Conservation (phyloP, 2,113 vertebrate species). For the Hyperopisus bebe region DNA sequence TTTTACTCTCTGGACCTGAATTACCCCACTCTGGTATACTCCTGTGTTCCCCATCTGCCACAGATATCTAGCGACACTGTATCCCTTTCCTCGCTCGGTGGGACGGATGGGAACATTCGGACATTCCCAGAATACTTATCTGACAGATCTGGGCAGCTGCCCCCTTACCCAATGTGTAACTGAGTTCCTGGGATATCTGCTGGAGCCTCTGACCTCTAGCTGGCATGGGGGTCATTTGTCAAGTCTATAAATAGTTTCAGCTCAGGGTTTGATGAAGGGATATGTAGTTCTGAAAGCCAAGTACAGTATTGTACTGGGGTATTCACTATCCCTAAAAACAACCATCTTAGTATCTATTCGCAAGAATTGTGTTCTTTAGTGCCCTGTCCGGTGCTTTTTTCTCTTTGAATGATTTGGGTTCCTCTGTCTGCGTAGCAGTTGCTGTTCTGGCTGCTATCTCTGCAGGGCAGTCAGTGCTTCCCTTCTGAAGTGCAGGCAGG, state of each 20-base stretch:
- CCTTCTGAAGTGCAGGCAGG: constrained; percentile 35
- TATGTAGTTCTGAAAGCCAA: not conserved
- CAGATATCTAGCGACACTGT: constrained; percentile 8
- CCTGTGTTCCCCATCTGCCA: not conserved
- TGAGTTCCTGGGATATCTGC: constrained; percentile 46
- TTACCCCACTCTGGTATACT: too few species aligned
- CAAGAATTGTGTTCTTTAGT: not conserved
- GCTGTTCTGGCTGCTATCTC: constrained; percentile 49
- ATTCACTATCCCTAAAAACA: not conserved
- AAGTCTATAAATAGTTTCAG: constrained; percentile 52
- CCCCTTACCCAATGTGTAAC: constrained; percentile 36
- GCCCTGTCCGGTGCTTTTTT: constrained; percentile 26
- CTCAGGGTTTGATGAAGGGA: not conserved
- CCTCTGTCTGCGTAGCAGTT: constrained; percentile 46
- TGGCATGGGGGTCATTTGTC: constrained; percentile 37
- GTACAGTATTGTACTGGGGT: not conserved
- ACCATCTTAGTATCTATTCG: not conserved
- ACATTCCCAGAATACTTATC: constrained; percentile 51
- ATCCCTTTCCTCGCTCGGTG: constrained; percentile 26
- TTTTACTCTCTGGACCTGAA: too few species aligned
- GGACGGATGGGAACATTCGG: constrained; percentile 46
- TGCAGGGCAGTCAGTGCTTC: constrained; percentile 60
- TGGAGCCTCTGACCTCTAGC: constrained; percentile 38
- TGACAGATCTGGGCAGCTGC: constrained; percentile 64
- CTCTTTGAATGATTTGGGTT: constrained; percentile 51